phyloP scores from a whole-genome alignment of 2,888 invertebrate species.

The Cheiracanthium punctorium region DNA sequence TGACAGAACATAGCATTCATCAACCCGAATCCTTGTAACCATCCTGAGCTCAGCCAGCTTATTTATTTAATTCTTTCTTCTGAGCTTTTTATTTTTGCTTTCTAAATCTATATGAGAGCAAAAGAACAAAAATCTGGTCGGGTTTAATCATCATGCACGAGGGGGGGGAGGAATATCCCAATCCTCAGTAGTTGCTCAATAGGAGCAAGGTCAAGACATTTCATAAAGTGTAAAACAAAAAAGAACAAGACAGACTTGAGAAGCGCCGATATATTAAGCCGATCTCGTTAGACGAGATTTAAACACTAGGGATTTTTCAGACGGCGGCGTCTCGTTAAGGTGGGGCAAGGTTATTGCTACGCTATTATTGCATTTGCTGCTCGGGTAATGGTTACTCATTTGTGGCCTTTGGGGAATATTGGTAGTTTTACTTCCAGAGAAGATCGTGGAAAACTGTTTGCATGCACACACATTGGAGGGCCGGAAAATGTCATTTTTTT shows the following conservation, averaged over 20 bases:
- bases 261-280: background rate
- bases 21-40: too few relatives aligned
- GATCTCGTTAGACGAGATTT: constrained; percentile 59
- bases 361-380: background rate
- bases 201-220: constrained; percentile 1
- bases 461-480: too few relatives aligned
- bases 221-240: too few relatives aligned
- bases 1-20: too few relatives aligned
- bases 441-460: too few relatives aligned
- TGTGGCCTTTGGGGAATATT: background rate
- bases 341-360: constrained; percentile 2
- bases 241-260: background rate
- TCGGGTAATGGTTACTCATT: background rate
- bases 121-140: too few relatives aligned
- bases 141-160: background rate
- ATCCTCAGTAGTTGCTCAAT: background rate
- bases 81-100: too few relatives aligned
- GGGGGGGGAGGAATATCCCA: too few relatives aligned
- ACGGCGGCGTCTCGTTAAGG: background rate
- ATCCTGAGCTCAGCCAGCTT: too few relatives aligned
- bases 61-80: too few relatives aligned
- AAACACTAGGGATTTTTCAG: background rate
- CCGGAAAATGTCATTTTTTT: too few relatives aligned
- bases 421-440: background rate
- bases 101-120: too few relatives aligned